Base-by-base conservation (phyloP, 2,113 vertebrate species). In the Tachycineta bicolor region DNA sequence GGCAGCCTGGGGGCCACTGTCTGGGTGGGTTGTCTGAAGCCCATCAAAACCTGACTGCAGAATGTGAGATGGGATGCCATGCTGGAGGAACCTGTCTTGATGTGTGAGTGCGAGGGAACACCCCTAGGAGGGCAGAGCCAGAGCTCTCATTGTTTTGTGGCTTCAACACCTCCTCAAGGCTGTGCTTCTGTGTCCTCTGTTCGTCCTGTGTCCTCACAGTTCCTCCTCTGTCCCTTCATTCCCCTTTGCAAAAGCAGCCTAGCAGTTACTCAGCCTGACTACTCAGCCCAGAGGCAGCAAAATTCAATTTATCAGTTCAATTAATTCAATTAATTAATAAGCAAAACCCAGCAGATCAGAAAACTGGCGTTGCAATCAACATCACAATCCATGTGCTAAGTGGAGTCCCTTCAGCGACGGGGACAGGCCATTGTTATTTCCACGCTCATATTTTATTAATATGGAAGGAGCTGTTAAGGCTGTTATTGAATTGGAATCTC, bases 301-400 rank as follows among this genome's bases (percentile, higher is more conserved):
- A 93, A 83, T 68, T n/a, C 24, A 64, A 52, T 73, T 73, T 67
- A 78, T 75, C 64, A 29, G 58, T 89, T 64, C 47, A 59, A 71
- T 79, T 86, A 84, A 94, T 73, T 91, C 24, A 74, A 79, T 62
- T 70, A 87, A 78, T 84, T 70, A 87, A 78, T 84, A 84, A 89
- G 41, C 29, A 75, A 82, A 93, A 79, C 60, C 33, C 24, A 85
- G 12, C 33, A 71, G 64, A 89, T 81, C 41, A 58, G 62, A 93
- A 59, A 73, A 58, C 37, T 37, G 58, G n/a, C 37, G 53, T n/a
- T 41, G 63, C 67, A 90, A 53, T 73, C 74, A 65, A 37, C 75
- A 14, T 34, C 34, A 47, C 64, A 78, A 23, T 49, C 43, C 39
- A 24, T 19, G 64, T 34, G 53, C 76, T 81, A 63, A 80, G 44